phyloP scores from a whole-genome alignment of 2,113 vertebrate species.

The Corydoras sp. region DNA sequence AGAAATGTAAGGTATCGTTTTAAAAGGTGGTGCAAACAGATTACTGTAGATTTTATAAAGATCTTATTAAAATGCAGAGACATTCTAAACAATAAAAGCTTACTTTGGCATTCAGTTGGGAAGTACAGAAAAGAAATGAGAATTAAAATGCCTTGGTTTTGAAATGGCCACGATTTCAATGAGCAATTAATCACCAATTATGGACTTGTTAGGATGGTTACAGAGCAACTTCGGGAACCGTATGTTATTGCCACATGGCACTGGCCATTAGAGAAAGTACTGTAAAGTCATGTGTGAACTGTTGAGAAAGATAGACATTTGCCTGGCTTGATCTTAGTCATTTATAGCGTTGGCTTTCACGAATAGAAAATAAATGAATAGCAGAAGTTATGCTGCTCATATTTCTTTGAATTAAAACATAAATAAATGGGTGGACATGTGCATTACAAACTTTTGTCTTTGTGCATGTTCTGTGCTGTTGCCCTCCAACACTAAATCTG shows the following conservation, averaged over 20 bases:
- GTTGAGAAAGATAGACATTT: neutral
- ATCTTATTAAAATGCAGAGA: neutral
- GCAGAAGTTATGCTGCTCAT: slow-evolving; percentile 1
- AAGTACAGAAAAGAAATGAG: neutral
- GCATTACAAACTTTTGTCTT: slow-evolving; percentile 17
- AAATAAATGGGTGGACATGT: neutral
- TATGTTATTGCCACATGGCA: slow-evolving; percentile 6
- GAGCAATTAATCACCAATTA: slow-evolving; percentile 20
- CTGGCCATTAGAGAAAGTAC: neutral
- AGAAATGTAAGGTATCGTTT: too few species aligned
- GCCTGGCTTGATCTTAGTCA: slow-evolving; percentile 8
- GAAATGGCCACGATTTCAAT: slow-evolving; percentile 8
- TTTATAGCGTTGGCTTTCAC: slow-evolving; percentile 4
- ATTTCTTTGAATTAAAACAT: slow-evolving; percentile 10
- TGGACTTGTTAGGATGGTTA: neutral
- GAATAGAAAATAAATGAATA: slow-evolving; percentile 26
- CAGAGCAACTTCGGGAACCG: neutral
- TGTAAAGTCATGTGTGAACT: slow-evolving; percentile 7
- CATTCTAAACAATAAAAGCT: slow-evolving; percentile 25
- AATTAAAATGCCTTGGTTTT: slow-evolving; percentile 15
- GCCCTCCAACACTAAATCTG: slow-evolving; percentile 21
- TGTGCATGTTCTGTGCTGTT: slow-evolving; percentile 15
- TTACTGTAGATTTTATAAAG: too few species aligned
- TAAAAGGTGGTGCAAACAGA: too few species aligned
- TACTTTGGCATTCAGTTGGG: slow-evolving; percentile 28